Base-by-base conservation (phyloP, 2,888 invertebrate genomes). In the Marasmarcha lunaedactyla region DNA sequence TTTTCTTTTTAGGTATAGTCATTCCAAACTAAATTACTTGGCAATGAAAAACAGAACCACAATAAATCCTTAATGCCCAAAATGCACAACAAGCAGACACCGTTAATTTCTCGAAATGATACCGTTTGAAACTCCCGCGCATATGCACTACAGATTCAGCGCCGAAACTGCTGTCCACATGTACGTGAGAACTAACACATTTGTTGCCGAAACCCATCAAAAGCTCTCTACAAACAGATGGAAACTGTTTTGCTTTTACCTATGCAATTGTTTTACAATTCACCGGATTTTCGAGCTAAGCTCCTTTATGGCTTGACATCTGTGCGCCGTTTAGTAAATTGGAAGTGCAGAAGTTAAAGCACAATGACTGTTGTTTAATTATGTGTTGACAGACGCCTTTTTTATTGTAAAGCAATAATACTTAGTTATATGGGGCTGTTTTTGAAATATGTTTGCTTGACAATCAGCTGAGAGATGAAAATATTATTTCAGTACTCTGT, bases 91-190 rank as follows among this genome's bases (percentile, higher is more conserved):
- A n/a, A 20, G 7, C 20, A 5, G 20, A 7, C 20, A 2, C 30
- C 30, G 30, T 30, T n/a, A 59, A 59, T 74, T 72, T 71, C 63
- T 72, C 71, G 72, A 72, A 71, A 55, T 54, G 54, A 42, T 52
- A 55, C 53, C 64, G 9, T 69, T 72, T 68, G 66, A 69, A 63
- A 54, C 47, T 53, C 50, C 67, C 69, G 66, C 64, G 68, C 81
- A 81, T 78, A 70, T 81, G 81, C 74, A 70, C 57, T 52, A 53
- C 81, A 81, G 73, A 78, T 74, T 73, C 65, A 59, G 68, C 74
- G 63, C 67, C 78, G 76, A 79, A 81, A 78, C 70, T 71, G 71
- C 68, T 58, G 54, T 59, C 64, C 79, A 79, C 62, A 71, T 79
- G 79, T 64, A 70, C 69, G 73, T 77, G 77, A 65, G 74, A 77